Base-by-base conservation (phyloP, 2,113 vertebrate genomes). In the Castor canadensis region DNA sequence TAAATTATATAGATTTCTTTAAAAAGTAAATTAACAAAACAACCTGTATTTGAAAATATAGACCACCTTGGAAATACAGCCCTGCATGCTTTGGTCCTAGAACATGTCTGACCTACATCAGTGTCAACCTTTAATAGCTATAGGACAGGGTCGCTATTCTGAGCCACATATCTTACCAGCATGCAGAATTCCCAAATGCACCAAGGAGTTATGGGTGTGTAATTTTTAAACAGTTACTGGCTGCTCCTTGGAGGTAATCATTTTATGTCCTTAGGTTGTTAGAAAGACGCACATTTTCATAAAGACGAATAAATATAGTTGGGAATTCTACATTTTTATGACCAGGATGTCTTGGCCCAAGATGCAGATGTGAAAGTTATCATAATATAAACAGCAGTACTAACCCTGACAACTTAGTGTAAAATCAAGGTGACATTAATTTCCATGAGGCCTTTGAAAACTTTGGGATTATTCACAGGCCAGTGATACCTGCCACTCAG, bases 251-350 rank as follows among this genome's bases (percentile, higher is more conserved):
- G 97, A 97, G 96, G 96, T 96, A 95, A 95, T 93, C 90, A 95
- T 96, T 96, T 97, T 97, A 97, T 97, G 89, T 96, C 91, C 93
- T 98, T 85, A 97, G 79, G 73, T 88, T 93, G 94, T 86, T 97
- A 96, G 95, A 98, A 98, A 97, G 95, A 97, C 94, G 91, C 54
- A 97, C 91, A 91, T 97, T 93, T 92, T 94, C 95, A 35, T n/a
- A 62, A 85, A 96, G 82, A 66, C 45, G 95, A 89, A 91, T 73
- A 87, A 89, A 95, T n/a, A n/a, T n/a, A n/a, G 15, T 85, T 96
- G 91, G 93, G 79, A 93, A 76, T 94, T 87, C 87, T 87, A 93
- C 85, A 38, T 95, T 91, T 95, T 97, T 43, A 56, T 87, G 94
- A 95, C 96, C 72, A 95, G 93, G 82, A 95, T 62, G 87, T 62